Conservation (phyloP, 2,797 vertebrate species). For the Remorina albescens region DNA sequence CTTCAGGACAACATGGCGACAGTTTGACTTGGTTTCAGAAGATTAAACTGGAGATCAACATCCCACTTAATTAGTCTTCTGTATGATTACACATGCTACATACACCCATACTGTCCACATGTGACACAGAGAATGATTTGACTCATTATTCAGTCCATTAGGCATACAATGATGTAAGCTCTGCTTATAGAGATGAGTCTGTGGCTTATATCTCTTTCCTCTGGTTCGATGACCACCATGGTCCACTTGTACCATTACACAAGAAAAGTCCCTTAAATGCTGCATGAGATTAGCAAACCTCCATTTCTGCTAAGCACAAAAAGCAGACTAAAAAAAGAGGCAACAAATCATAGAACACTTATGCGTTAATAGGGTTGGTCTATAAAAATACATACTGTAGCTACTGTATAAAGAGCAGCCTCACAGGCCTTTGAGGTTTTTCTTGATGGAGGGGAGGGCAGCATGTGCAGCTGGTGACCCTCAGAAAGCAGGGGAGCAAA, state of each 20-base stretch:
- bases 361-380: slow-evolving; percentile 71
- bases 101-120: slow-evolving; percentile 31
- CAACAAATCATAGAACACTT: slow-evolving; percentile 66
- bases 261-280: slow-evolving; percentile 83
- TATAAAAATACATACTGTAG: slow-evolving; percentile 85
- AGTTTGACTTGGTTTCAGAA: slow-evolving; percentile 58
- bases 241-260: slow-evolving; percentile 88
- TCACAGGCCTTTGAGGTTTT: slow-evolving; percentile 88
- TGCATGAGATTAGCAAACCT: slow-evolving; percentile 88
- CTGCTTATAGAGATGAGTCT: slow-evolving; percentile 51
- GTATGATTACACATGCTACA: slow-evolving; percentile 29
- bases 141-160: slow-evolving; percentile 53
- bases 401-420: slow-evolving; percentile 82
- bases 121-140: slow-evolving; percentile 42
- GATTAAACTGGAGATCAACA: slow-evolving; percentile 64
- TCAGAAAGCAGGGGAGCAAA: slow-evolving; percentile 53
- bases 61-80: slow-evolving; percentile 33
- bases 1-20: slow-evolving; percentile 65
- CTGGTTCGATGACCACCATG: slow-evolving; percentile 41
- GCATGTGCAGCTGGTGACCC: slow-evolving; percentile 63
- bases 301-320: slow-evolving; percentile 81
- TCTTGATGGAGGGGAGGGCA: slow-evolving; percentile 74
- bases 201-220: slow-evolving; percentile 49
- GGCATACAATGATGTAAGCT: slow-evolving; percentile 48
- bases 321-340: slow-evolving; percentile 84